phyloP scores from a whole-genome alignment of 1,140 invertebrate genomes.

The Drosophila ogumai region DNA sequence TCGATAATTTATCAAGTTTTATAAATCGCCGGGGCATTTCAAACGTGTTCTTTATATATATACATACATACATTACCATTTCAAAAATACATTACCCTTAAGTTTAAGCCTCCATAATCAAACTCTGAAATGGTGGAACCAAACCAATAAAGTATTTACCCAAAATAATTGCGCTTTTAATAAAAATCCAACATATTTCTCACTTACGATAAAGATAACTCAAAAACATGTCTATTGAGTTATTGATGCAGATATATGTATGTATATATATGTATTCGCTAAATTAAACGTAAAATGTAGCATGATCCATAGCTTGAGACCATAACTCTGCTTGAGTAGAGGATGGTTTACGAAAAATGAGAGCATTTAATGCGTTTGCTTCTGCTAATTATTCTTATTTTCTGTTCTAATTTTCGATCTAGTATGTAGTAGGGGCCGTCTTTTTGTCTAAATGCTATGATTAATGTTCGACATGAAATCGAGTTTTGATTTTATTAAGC shows the following conservation, averaged over 20 bases:
- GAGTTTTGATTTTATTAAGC: not conserved
- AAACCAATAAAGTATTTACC: conserved; percentile 9
- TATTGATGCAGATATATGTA: conserved; percentile 9
- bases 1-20: not conserved
- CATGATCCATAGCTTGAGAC: conserved; percentile 7
- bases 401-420: not conserved
- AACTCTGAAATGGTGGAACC: not conserved
- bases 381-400: not conserved
- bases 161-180: conserved; percentile 24
- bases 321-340: conserved; percentile 13
- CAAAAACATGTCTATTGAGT: conserved; percentile 19
- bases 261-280: conserved; percentile 2
- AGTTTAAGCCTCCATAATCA: not conserved
- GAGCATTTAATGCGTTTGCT: conserved; percentile 4
- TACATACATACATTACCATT: not conserved
- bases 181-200: conserved; percentile 21
- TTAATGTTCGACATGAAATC: not conserved
- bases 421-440: not conserved
- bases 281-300: conserved; percentile 8
- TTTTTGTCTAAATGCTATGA: not conserved
- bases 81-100: not conserved
- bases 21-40: not conserved
- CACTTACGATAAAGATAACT: conserved; percentile 18
- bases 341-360: conserved; percentile 5
- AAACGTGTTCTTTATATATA: not conserved